Base-by-base conservation (phyloP, 1,140 invertebrate species). In the Chionoecetes opilio region DNA sequence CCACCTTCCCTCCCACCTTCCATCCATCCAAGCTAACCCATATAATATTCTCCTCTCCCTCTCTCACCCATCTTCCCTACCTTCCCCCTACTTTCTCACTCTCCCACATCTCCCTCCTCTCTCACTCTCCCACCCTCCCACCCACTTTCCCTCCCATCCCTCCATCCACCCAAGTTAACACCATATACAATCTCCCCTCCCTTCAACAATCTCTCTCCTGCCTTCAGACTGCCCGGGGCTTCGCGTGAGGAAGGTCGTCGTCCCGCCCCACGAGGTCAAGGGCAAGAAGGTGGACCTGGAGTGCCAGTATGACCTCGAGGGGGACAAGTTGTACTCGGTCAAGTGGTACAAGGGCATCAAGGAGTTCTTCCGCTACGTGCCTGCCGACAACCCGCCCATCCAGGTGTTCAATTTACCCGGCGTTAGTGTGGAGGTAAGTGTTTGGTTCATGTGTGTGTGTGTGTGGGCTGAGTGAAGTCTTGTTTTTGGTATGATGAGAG, bases 301-400 rank as follows among this genome's bases (percentile, higher is more conserved):
- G 37, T 99, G 98, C 97, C 97, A 97, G 63, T 98, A 98, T 97
- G 98, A 98, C 96, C 97, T 98, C 95, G 98, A 98, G 92, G 97
- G 97, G 14, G 98, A 97, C 29, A 97, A 97, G 6, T 97, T 98
- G 32, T 98, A 98, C 97, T 98, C 98, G 1, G 98, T 99, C 95
- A 98, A 98, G 97, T 99, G 98, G 98, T 99, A 99, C 96, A 97
- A 98, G 88, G 98, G 98, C 17, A 97, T 97, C 82, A 97, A 97
- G 96, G 98, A 98, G 97, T 98, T 98, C 97, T 98, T 98, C 97
- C 97, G 98, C 95, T 98, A 97, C 96, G 98, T 98, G 0, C 98
- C 98, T 0, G 98, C 97, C 88, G 98, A 98, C 95, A 97, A 97
- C 46, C 98, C 98, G 0, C 97, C 97, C 29, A 98, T 97, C 0